phyloP scores from a whole-genome alignment of 2,113 vertebrate species.

The Rhineura floridana region DNA sequence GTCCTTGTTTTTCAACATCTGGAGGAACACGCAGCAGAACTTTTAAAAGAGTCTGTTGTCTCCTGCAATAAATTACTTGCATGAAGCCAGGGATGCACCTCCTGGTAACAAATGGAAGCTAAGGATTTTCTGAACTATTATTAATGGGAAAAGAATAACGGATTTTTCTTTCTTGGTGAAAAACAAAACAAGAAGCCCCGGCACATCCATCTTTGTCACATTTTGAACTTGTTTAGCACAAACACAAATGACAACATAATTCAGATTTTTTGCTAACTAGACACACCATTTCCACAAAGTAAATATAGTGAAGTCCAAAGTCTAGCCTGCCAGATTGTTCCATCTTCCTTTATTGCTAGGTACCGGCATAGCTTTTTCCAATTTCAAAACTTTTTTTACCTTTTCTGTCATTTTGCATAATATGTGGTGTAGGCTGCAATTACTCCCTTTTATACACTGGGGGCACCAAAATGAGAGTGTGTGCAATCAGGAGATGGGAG shows the following conservation, averaged over 20 bases:
- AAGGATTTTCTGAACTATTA: constrained; percentile 48
- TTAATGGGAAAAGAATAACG: constrained; percentile 17
- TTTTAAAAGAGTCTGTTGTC: constrained; percentile 31
- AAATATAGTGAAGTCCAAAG: background rate
- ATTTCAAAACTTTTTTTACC: background rate
- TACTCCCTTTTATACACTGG: background rate
- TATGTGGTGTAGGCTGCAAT: background rate
- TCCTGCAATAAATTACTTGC: constrained; percentile 55
- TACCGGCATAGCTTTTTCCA: background rate
- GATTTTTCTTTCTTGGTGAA: background rate
- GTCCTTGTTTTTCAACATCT: constrained; percentile 49
- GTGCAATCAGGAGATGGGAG: background rate
- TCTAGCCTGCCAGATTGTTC: background rate
- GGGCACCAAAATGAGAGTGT: background rate
- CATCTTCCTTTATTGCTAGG: background rate
- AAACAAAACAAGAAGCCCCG: constrained; percentile 37
- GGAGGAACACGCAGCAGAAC: constrained; percentile 42
- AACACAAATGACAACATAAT: constrained; percentile 16
- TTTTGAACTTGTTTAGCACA: constrained; percentile 32
- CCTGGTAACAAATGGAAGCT: constrained; percentile 43
- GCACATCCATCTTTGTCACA: constrained; percentile 29
- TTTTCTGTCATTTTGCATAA: background rate
- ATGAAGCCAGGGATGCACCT: background rate
- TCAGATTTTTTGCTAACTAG: constrained; percentile 11
- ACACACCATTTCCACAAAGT: background rate